Evolutionary conservation across 1,140 invertebrate species (phyloP), one percentile per base, ranked within the genome.

Genomic region (Trichonephila clavipes): DNA sequence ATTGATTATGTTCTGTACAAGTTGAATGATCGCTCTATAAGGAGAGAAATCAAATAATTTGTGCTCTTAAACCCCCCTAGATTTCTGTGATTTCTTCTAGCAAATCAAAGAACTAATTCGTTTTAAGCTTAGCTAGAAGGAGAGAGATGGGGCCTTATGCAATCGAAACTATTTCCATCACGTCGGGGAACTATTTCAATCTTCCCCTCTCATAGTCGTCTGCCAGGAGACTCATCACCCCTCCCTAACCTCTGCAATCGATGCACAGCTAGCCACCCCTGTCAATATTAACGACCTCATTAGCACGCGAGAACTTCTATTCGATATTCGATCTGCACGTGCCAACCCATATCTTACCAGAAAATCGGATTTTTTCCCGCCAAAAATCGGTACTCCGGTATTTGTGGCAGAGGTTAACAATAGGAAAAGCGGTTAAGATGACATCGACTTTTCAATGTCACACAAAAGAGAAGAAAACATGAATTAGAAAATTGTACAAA

Each of bases 221-320:
- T 64, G 62, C 28, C 7, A 6, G 72, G 28, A 34, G 28, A 24
- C 51, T 69, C 66, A 24, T 24, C 66, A 69, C 66, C 28, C 69
- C 72, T 28, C 16, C 51, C 51, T 40, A 51, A 12, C 85, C 59
- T 28, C 85, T 61, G 28, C 51, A 87, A 87, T 87, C 85, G 61
- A 87, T 87, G 85, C 59, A 12, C 51, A 62, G 51, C 85, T 40
- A 28, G 72, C 72, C 34, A 18, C 85, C 59, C 59, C 59, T 87
- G 85, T 87, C 85, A 87, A 87, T 87, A 87, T 87, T 87, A 87
- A 87, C 59, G 85, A 87, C 85, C 85, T 87, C 85, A 87, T 87
- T 87, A 87, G 62, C 85, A 28, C 28, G 51, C 61, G 7, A n/a
- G 34, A 16, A 28, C 28, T 51, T 34, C 21, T 61, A 16, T 34